Conservation (phyloP, 1,140 invertebrate species). For the Dendrolimus punctatus region DNA sequence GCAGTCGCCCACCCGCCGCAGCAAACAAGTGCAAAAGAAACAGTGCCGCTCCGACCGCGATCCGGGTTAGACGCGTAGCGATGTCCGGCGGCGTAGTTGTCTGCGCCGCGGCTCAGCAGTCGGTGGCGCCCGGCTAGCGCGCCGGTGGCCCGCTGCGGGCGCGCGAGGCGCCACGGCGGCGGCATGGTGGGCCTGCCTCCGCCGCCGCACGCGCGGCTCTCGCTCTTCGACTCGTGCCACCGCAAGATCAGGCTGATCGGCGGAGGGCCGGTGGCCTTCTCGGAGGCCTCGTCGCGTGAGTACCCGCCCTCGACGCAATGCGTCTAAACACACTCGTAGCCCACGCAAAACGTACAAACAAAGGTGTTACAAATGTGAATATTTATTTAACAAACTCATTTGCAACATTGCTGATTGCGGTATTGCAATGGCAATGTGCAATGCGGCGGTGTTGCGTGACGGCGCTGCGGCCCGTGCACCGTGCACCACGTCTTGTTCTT, state of each 20-base stretch:
- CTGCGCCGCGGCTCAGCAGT: constrained; percentile 28
- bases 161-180: constrained; percentile 52
- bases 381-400: too few species aligned
- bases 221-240: constrained; percentile 80
- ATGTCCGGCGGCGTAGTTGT: constrained; percentile 47
- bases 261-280: constrained; percentile 76
- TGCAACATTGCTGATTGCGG: too few species aligned
- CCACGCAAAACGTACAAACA: too few species aligned
- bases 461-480: too few species aligned
- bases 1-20: constrained; percentile 24
- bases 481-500: too few species aligned
- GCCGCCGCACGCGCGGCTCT: constrained; percentile 71
- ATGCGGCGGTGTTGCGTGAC: too few species aligned
- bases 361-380: too few species aligned
- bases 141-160: constrained; percentile 14
- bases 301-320: constrained; percentile 20
- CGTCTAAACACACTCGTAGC: not conserved
- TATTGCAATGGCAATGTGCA: too few species aligned
- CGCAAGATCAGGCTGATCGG: constrained; percentile 79
- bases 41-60: constrained; percentile 52
- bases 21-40: constrained; percentile 4
- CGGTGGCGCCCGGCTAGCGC: constrained; percentile 15
- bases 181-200: constrained; percentile 51
- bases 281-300: constrained; percentile 81
- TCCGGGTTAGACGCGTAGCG: constrained; percentile 32